phyloP scores from a whole-genome alignment of 2,113 vertebrate genomes.

The Amazona guildingii region DNA sequence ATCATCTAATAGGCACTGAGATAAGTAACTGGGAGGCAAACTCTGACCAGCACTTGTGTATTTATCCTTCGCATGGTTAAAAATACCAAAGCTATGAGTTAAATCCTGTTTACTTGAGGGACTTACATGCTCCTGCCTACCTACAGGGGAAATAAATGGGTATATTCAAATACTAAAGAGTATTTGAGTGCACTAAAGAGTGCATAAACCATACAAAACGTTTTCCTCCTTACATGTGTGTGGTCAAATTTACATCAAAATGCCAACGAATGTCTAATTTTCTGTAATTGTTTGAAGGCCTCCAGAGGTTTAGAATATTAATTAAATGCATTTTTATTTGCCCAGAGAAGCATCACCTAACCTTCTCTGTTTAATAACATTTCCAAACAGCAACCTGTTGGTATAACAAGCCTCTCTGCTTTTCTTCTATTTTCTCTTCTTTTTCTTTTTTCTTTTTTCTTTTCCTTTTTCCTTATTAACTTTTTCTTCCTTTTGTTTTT shows the following conservation, averaged over 20 bases:
- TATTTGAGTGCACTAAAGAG: background rate
- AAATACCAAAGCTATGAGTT: background rate
- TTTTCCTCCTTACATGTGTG: background rate
- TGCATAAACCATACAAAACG: background rate
- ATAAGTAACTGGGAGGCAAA: background rate
- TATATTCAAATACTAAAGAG: background rate
- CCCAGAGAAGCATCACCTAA: background rate
- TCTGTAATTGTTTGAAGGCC: background rate
- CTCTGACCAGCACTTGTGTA: background rate
- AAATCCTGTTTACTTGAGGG: background rate
- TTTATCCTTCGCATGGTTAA: background rate
- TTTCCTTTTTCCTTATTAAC: no score
- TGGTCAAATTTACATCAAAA: background rate
- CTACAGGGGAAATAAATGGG: background rate
- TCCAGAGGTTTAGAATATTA: background rate
- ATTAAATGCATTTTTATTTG: background rate
- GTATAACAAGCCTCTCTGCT: background rate
- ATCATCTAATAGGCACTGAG: background rate
- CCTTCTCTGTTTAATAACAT: background rate
- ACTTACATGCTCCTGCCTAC: background rate
- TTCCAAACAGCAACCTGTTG: background rate
- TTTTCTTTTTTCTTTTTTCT: rapidly evolving
- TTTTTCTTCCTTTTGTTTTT: rapidly evolving
- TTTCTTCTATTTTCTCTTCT: background rate
- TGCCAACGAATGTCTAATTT: background rate